phyloP scores from a whole-genome alignment of 1,140 invertebrate genomes.

The Cydia amplana region DNA sequence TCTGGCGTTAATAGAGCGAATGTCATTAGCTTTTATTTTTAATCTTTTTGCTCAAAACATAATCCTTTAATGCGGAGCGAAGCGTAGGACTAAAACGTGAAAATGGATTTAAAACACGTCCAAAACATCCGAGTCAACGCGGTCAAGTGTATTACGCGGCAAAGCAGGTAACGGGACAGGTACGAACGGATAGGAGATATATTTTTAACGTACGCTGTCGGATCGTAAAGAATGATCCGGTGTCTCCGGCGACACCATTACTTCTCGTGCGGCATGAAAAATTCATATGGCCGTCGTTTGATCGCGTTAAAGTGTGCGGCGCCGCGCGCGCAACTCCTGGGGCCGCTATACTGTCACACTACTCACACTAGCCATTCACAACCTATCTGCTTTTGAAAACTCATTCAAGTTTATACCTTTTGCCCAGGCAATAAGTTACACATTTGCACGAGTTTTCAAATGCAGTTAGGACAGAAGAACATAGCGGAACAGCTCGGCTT shows the following conservation, averaged over 20 bases:
- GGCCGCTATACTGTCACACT: constrained; percentile 40
- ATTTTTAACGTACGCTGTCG: constrained; percentile 68
- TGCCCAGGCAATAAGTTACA: neutral
- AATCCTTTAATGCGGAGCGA: constrained; percentile 6
- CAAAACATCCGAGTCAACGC: constrained; percentile 8
- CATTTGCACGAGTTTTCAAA: neutral
- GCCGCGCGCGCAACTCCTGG: constrained; percentile 62
- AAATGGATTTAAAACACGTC: constrained; percentile 29
- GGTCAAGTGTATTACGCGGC: constrained; percentile 15
- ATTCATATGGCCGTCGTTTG: constrained; percentile 68
- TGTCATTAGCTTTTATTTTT: constrained; percentile 6
- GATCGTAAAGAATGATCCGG: constrained; percentile 76
- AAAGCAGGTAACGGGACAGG: constrained; percentile 8
- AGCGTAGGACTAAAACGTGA: neutral
- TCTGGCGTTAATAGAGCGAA: neutral
- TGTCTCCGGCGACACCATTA: constrained; percentile 70
- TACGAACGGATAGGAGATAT: constrained; percentile 53
- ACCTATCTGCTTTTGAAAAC: neutral
- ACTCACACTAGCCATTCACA: neutral
- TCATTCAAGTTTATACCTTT: neutral
- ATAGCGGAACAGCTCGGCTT: constrained; percentile 43
- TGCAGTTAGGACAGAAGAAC: neutral
- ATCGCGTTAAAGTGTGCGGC: constrained; percentile 61
- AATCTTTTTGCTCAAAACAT: neutral
- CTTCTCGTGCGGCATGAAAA: constrained; percentile 67